Percentiles rank a stretch among this genome's conserved stretches.
These are phyloP conservation scores for Palythoa grandiflora DNA, from an alignment of 92 coral and sea anemone species.

Conservation along the genomic window DNA sequence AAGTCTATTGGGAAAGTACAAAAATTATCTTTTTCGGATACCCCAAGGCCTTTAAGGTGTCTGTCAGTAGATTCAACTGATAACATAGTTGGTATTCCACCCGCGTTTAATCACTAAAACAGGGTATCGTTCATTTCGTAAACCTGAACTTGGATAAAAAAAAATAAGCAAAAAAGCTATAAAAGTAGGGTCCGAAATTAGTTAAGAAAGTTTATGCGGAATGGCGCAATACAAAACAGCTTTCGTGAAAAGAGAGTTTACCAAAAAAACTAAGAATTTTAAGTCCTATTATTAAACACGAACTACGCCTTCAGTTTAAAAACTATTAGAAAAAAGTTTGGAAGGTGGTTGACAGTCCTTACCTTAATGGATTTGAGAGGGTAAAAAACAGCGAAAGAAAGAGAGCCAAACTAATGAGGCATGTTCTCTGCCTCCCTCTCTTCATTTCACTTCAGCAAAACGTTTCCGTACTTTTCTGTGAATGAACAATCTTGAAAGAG, in stretches of 20 bases:
- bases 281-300: background rate
- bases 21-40: background rate
- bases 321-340: background rate
- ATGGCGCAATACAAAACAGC: background rate
- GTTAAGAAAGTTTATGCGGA: background rate
- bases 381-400: conserved; percentile 14
- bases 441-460: conserved; percentile 11
- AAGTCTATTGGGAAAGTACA: background rate
- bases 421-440: conserved; percentile 3
- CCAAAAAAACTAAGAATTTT: background rate
- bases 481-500: background rate
- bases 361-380: conserved; percentile 35
- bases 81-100: background rate
- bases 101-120: background rate
- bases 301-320: background rate
- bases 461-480: background rate
- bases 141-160: background rate
- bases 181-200: background rate
- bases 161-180: background rate
- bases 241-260: background rate
- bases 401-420: conserved; percentile 15
- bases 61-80: background rate
- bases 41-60: background rate
- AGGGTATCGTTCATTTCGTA: background rate
- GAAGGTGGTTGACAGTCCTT: background rate